Evolutionary conservation across 2,888 invertebrate species (phyloP), one percentile per base, ranked within the genome.

Genomic region (Metellina segmentata): DNA sequence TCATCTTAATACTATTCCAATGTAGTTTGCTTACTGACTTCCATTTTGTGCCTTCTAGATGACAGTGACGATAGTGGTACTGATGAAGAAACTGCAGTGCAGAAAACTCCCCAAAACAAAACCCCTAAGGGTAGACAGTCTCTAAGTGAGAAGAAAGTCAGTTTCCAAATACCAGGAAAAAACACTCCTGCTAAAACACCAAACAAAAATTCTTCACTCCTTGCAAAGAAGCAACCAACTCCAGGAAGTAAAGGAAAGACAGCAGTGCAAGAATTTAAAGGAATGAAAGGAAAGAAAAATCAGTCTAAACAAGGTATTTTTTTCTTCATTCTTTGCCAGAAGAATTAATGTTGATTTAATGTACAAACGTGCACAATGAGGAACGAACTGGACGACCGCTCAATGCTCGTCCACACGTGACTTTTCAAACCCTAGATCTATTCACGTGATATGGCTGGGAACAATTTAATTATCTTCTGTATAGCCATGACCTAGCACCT

Each of bases 71-170:
- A 9, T n/a, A 75, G 72, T 49, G 81, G 75, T 11, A 69, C 19
- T 74, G 89, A 61, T 49, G 72, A 79, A 9, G 72, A 81, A n/a
- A 49, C n/a, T 20, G 19, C 51, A 34, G 48, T 79, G 1, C 78
- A 79, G n/a, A 83, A 48, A 74, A 82, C 89, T 70, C 88, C 88
- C 61, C 34, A 8, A 7, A 69, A 16, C 19, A 89, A 90, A 85
- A 75, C 85, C 6, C 74, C 75, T 8, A 90, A 90, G 51, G 90
- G 85, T 7, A 85, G 81, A 48, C 85, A 81, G 8, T 70, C 81
- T 9, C 49, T 79, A 11, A 81, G 81, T 48, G 90, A 86, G 9
- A 90, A 90, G 53, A 90, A 69, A 81, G 90, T 90, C 20, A 90
- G 81, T 34, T 90, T 90, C 52, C 74, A 85, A 13, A 77, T 90